Evolutionary conservation across 2,888 invertebrate genomes (phyloP), one percentile per base, ranked within the genome.

Genomic region (Heliconius sara): DNA sequence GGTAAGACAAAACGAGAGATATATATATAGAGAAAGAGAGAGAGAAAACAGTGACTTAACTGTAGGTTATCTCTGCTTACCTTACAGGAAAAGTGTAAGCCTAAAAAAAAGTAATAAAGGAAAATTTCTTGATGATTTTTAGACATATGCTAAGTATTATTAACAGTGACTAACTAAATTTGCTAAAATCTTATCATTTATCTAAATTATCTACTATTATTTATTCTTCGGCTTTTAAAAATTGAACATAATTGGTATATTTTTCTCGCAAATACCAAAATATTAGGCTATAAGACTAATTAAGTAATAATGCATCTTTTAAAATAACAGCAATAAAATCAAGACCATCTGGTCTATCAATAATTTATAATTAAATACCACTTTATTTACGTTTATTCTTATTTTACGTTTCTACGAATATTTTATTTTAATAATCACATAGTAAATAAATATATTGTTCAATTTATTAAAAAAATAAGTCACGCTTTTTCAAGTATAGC

Each of bases 291-390:
- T 68, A 39, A 39, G 1, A 13, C 68, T n/a, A 68, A 68, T 68
- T 39, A 68, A n/a, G 39, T 34, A 10, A 67, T 34, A 34, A 67
- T 67, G 12, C 67, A 67, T 9, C 1, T 68, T 68, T 68, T 68
- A 25, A 68, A 68, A 68, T 68, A 68, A 39, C 68, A 68, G n/a
- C 68, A 68, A 39, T 68, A 22, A 68, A 43, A 16, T 68, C 39
- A 13, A 43, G 22, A 68, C 25, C 43, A 39, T n/a, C 68, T 39
- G 9, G 39, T 39, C 39, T 39, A 39, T 39, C 10, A 10, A 10
- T 10, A 10, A 39, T 30, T 66, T 66, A 30, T 27, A 66, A 66
- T 66, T 30, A 30, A 66, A 30, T 19, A 66, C 5, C 13, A 13
- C 16, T 63, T 63, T 63, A 63, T 63, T 63, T 63, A 16, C 2